phyloP scores from a whole-genome alignment of 2,113 vertebrate genomes.

The Saccopteryx bilineata region DNA sequence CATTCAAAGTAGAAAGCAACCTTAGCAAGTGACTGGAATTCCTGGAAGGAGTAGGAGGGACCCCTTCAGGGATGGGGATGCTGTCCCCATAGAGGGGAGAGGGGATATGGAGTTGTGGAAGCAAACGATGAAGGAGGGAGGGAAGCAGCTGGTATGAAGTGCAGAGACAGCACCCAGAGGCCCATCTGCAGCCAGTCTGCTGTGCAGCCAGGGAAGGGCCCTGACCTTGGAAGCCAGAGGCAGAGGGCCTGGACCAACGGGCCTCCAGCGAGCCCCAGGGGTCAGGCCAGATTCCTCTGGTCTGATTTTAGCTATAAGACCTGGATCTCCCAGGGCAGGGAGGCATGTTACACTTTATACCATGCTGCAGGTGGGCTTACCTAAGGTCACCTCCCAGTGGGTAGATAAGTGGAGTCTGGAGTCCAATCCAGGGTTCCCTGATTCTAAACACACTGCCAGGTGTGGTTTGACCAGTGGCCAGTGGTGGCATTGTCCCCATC shows the following conservation, averaged over 20 bases:
- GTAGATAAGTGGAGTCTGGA: too few relatives aligned
- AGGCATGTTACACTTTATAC: not conserved
- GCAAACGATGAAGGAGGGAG: not conserved
- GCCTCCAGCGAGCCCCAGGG: rapidly evolving
- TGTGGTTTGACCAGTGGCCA: not conserved
- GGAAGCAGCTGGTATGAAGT: rapidly evolving
- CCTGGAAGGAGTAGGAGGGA: not conserved
- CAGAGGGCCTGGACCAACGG: too few relatives aligned
- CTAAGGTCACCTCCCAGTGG: rapidly evolving
- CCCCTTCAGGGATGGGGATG: too few relatives aligned
- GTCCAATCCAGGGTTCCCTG: not conserved
- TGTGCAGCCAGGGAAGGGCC: not conserved
- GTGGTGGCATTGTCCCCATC: rapidly evolving
- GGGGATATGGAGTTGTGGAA: not conserved
- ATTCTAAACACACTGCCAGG: not conserved
- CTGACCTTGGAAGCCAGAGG: rapidly evolving
- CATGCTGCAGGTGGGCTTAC: not conserved
- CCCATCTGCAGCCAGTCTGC: too few relatives aligned
- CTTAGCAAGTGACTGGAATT: not conserved
- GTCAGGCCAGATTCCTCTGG: not conserved
- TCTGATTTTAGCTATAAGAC: not conserved
- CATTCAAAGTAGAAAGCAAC: not conserved
- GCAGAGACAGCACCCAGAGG: rapidly evolving
- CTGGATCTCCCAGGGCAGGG: not conserved
- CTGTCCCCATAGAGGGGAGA: not conserved